Percentiles rank a stretch among this genome's conserved stretches.
phyloP scores from a whole-genome alignment of 2,888 invertebrate species.

The Phasia obesa region DNA sequence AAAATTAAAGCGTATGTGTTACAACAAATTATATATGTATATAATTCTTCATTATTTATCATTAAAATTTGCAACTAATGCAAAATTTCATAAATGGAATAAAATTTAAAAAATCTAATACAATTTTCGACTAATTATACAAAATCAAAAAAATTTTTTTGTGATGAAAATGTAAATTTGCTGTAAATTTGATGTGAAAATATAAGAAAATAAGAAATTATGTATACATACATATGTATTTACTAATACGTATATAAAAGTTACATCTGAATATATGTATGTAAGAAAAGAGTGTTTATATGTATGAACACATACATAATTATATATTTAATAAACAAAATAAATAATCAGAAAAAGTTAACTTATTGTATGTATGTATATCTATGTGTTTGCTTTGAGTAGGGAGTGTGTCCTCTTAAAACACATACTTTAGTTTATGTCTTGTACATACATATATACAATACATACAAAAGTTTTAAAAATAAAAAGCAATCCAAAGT shows the following conservation, averaged over 20 bases:
- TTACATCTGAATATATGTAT: neutral
- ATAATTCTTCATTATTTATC: neutral
- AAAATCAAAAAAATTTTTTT: neutral
- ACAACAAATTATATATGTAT: neutral
- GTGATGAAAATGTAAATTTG: neutral
- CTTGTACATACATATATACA: neutral
- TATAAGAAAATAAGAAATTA: neutral
- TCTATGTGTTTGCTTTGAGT: conserved; percentile 10
- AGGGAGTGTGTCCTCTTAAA: conserved; percentile 48
- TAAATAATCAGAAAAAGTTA: neutral
- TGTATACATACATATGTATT: neutral
- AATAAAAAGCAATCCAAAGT: conserved; percentile 2
- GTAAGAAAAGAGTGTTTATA: neutral
- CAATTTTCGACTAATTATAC: neutral
- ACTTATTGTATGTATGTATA: neutral
- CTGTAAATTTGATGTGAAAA: neutral
- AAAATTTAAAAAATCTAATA: neutral
- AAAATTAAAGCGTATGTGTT: conserved; percentile 30
- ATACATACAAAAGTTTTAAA: conserved; percentile 3
- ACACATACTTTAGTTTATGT: neutral
- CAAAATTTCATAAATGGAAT: neutral
- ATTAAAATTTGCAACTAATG: neutral
- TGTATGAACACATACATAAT: neutral
- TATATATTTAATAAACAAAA: neutral
- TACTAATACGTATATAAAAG: neutral